Conservation (phyloP, 53 echinoderm and acorn worm species). For the Antedon mediterranea region DNA sequence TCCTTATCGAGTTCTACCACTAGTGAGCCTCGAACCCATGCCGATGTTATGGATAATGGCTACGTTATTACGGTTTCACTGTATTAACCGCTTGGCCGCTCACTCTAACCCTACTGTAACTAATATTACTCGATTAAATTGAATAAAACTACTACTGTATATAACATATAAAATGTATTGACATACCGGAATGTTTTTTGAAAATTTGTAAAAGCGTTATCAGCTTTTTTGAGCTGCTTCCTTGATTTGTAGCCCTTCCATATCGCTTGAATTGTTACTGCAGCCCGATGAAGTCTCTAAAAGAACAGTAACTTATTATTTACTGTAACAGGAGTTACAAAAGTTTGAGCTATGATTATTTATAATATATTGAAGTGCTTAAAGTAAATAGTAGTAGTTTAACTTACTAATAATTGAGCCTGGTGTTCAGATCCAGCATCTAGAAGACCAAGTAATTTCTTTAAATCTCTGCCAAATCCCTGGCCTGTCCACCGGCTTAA, state of each 20-base stretch:
- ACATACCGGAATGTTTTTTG: conserved; percentile 80
- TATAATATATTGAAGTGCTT: not conserved
- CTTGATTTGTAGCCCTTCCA: conserved; percentile 65
- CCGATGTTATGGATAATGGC: too few relatives aligned
- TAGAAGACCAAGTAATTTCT: conserved; percentile 54
- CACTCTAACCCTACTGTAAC: too few relatives aligned
- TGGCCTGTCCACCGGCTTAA: conserved; percentile 93
- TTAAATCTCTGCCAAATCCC: conserved; percentile 94
- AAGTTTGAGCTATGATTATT: too few relatives aligned
- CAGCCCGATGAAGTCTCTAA: conserved; percentile 77
- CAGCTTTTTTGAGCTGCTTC: conserved; percentile 67
- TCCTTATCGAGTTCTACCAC: too few relatives aligned
- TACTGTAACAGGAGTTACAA: too few relatives aligned
- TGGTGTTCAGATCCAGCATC: conserved; percentile 93
- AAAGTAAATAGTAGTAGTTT: not conserved
- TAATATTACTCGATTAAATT: too few relatives aligned
- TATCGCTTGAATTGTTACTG: conserved; percentile 78
- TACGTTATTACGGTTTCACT: too few relatives aligned
- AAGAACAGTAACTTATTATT: not conserved
- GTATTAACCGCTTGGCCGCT: too few relatives aligned
- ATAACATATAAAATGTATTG: too few relatives aligned
- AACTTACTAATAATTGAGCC: conserved; percentile 72
- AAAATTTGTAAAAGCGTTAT: conserved; percentile 55
- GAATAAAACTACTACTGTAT: too few relatives aligned
- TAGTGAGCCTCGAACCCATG: too few relatives aligned